Percentiles rank a stretch among this genome's conserved stretches.
Evolutionary conservation across 2,797 vertebrate species (phyloP).

Genomic region (Cossypha dichroa): DNA sequence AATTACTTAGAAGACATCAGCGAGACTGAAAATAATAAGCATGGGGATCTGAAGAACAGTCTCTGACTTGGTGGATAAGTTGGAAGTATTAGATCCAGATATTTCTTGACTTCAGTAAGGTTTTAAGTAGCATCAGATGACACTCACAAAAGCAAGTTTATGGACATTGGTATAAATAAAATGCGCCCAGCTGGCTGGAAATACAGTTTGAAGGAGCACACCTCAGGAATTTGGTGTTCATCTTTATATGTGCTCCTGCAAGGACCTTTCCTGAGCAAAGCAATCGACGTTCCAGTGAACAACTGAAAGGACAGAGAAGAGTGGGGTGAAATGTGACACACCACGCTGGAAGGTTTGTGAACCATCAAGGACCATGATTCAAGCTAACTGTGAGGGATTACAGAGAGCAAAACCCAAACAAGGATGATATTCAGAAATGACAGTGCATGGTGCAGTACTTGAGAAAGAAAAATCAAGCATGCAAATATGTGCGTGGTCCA

Average conservation of each 20-base stretch:
- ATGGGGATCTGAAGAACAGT: not conserved
- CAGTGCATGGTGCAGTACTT: not conserved
- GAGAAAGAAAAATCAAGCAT: not conserved
- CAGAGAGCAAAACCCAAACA: not conserved
- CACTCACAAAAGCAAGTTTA: not conserved
- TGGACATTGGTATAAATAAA: not conserved
- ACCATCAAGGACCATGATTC: not conserved
- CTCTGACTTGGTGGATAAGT: not conserved
- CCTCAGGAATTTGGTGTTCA: not conserved
- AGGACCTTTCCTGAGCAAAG: not conserved
- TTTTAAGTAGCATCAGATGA: not conserved
- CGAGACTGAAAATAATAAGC: not conserved
- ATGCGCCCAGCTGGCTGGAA: not conserved
- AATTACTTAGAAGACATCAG: not conserved
- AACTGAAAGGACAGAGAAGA: not conserved
- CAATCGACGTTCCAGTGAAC: not conserved
- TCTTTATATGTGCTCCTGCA: not conserved
- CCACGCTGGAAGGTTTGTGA: not conserved
- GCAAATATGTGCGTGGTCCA: not conserved
- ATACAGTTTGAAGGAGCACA: not conserved
- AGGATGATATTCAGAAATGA: not conserved
- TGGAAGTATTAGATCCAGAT: not conserved
- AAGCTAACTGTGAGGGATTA: not conserved
- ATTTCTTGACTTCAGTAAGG: not conserved
- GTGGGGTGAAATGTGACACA: not conserved